Evolutionary conservation across 1,140 invertebrate species (phyloP).

Genomic region (Drosophila pandora): DNA sequence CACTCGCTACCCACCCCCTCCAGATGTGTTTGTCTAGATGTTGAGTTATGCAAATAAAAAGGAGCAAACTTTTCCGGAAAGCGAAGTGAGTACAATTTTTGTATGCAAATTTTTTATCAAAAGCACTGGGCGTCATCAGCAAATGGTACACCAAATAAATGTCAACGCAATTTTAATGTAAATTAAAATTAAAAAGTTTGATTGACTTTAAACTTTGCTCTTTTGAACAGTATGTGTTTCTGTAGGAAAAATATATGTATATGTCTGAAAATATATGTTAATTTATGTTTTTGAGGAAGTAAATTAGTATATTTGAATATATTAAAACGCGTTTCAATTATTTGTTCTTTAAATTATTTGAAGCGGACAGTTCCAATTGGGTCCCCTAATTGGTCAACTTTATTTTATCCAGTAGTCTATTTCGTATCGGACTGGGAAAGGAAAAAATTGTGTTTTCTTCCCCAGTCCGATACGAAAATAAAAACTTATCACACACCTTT

Average conservation of each 20-base stretch:
- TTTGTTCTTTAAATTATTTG: too few species aligned
- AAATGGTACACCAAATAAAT: slow-evolving; percentile 46
- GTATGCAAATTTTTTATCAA: slow-evolving; percentile 48
- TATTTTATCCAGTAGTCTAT: too few species aligned
- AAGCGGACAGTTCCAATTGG: too few species aligned
- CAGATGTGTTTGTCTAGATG: slow-evolving; percentile 44
- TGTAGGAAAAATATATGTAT: neutral
- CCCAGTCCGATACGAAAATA: too few species aligned
- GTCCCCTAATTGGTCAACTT: too few species aligned
- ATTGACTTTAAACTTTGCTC: slow-evolving; percentile 41
- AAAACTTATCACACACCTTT: too few species aligned
- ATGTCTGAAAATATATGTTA: too few species aligned
- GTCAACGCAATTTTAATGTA: slow-evolving; percentile 65
- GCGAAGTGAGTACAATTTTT: slow-evolving; percentile 35
- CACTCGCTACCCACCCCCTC: neutral
- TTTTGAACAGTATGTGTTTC: slow-evolving; percentile 12
- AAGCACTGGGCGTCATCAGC: slow-evolving; percentile 16
- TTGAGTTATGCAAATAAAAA: slow-evolving; percentile 68
- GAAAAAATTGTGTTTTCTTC: too few species aligned
- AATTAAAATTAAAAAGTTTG: slow-evolving; percentile 77
- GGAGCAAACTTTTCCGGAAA: slow-evolving; percentile 30
- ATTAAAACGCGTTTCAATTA: too few species aligned
- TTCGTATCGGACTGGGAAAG: too few species aligned
- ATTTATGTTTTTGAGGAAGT: neutral
- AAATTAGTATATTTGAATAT: too few species aligned